Base-by-base conservation (phyloP, 2,113 vertebrate genomes). In the Poecilia latipinna region DNA sequence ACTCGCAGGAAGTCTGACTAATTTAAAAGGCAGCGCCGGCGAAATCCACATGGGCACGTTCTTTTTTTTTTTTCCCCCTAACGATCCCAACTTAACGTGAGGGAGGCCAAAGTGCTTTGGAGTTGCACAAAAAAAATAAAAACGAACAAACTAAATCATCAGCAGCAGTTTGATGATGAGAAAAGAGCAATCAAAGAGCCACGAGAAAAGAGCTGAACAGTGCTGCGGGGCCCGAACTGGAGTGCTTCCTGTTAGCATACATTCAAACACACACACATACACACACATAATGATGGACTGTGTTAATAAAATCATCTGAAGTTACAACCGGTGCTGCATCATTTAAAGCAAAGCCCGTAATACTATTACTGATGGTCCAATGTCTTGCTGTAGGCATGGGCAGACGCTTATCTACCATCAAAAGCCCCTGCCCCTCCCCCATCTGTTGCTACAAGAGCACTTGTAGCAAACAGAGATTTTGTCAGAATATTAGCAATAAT, bases 241-340 rank as follows among this genome's bases (percentile, higher is more conserved):
- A 90, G 91, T 87, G 85, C 91, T 86, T 89, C 72, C 83, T 84
- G 68, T 57, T 61, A 26, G 68, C 70, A 84, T 90, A 91, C 89
- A 93, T 92, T 92, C 91, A 84, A 88, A 80, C 76, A 75, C 66
- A 83, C 19, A 19, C 48, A 15, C 12, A 0, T 28, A 28, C 42
- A 15, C 42, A 44, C 42, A 48, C 44, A 48, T 1, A 44, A 13
- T 54, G 51, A 54, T 54, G 7, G 51, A 57, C 51, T 57, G 19
- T 8, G 24, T n/a, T 17, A 4, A 48, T 48, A 17, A 17, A 48
- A 48, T 19, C 13, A 48, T 19, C 44, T 17, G 44, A 19, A 4
- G 44, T 48, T 48, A 19, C 15, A 48, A 48, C 44, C 4, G 5
- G 39, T 42, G 15, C 44, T 48, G 44, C 44, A 19, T 48, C 44